Base-by-base conservation (phyloP, 2,113 vertebrate genomes). In the Syngnathus typhle region DNA sequence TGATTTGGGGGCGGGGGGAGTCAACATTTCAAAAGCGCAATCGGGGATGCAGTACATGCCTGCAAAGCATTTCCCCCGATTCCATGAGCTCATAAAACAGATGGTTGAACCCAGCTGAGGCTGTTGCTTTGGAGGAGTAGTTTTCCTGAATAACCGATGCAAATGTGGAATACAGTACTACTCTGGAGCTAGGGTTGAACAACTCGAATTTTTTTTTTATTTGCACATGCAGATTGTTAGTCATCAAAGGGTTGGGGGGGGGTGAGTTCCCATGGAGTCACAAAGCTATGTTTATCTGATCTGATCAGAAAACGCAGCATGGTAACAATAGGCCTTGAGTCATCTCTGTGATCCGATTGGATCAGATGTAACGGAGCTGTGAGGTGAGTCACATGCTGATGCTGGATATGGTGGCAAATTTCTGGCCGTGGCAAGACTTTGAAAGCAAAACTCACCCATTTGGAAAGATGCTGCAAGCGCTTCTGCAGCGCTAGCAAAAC, bases 351-450 rank as follows among this genome's bases (percentile, higher is more conserved):
- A 39, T 71, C 52, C 65, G 32, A 68, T 67, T 61, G 1, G n/a
- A 62, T 71, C 61, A 64, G 19, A 60, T 54, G 7, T 16, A 11
- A 19, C 1, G 9, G 15, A 59, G 44, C 71, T 38, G 41, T 39
- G 37, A 58, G 13, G n/a, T 65, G 74, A 78, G 58, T 73, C 69
- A 77, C 65, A 68, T 60, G 68, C 54, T 58, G 66, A 64, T 47
- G 58, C 7, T 38, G 47, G 59, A 71, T 58, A 58, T 70, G 72
- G 75, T 71, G 27, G 63, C 39, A 80, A 67, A 46, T 23, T 27
- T 27, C 27, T 27, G 10, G 10, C 7, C 1, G n/a, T 7, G 39
- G 7, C 10, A 7, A 27, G 27, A 27, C 1, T 27, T 27, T 27
- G 27, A 27, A 27, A 27, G 27, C 27, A 27, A 27, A 27, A 27